Base-by-base conservation (phyloP, 1,140 invertebrate genomes). In the Zophobas atratus region DNA sequence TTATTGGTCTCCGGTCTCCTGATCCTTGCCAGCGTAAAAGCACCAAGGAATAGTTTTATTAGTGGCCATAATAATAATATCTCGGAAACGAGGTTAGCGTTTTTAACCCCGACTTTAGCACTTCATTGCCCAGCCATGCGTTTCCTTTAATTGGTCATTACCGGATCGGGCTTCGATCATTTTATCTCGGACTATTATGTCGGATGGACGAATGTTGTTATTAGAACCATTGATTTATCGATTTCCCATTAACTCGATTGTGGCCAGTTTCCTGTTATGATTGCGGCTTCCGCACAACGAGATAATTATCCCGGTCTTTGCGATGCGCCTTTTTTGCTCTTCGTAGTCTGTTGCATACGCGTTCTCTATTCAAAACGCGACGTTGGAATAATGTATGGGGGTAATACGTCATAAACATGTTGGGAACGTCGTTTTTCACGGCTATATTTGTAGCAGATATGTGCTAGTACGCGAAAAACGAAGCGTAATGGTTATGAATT, bases 321-420 rank as follows among this genome's bases (percentile, higher is more conserved):
- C 20, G 20, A 20, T 20, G 20, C 20, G 20, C 20, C 20, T 20
- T 20, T 20, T 20, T 20, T 20, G 20, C 20, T 20, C 20, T 20
- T 20, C 20, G 32, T 6, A 6, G 48, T 70, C 46, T 76, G 53
- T 67, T 67, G 74, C 60, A 57, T 76, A 70, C 70, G 33, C 46
- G 43, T 48, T 67, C 35, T 67, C 60, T 67, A 67, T 67, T 67
- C 60, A 67, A 67, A 67, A 43, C 60, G 60, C 60, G 60, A 67
- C 60, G 60, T 73, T 38, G 41, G 39, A 73, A 57, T 73, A 73
- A 73, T 73, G 71, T 73, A 73, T 73, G 49, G 55, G 35, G 49
- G 71, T 57, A 73, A 73, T 73, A 73, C 71, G 71, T 73, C 71
- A 73, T 73, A 73, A 73, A 73, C 71, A 73, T 57, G 71, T 53